These are phyloP conservation scores for Arctia plantaginis DNA, from an alignment of 2,888 invertebrate genomes.

Conservation along the genomic window DNA sequence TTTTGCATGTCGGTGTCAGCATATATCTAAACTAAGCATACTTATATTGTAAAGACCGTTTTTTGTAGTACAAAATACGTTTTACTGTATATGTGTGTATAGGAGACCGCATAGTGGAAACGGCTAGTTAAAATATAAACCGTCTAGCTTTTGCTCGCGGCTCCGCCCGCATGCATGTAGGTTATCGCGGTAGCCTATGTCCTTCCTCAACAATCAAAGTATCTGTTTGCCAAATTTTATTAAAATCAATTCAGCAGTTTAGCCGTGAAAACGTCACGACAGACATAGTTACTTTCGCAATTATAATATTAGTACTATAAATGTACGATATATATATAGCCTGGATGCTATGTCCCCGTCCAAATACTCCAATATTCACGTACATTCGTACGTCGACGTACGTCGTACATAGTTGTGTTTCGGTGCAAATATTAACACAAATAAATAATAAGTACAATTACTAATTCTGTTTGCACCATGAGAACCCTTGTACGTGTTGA, in stretches of 20 bases:
- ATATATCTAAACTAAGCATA: background rate
- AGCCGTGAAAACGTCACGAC: no score
- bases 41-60: background rate
- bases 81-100: no score
- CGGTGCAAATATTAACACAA: constrained; percentile 2
- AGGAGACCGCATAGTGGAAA: background rate
- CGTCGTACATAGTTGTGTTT: background rate
- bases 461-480: constrained; percentile 66
- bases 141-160: background rate
- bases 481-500: constrained; percentile 61
- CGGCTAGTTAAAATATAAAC: background rate
- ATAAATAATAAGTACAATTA: constrained; percentile 57
- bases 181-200: background rate
- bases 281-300: no score
- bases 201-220: background rate
- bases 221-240: background rate
- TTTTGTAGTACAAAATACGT: no score
- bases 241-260: no score
- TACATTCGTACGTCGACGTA: no score
- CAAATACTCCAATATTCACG: background rate
- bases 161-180: background rate
- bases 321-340: background rate
- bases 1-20: background rate
- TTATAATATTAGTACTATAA: background rate
- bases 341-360: background rate